phyloP scores from a whole-genome alignment of 1,140 invertebrate species.

The Anastatus disparis region DNA sequence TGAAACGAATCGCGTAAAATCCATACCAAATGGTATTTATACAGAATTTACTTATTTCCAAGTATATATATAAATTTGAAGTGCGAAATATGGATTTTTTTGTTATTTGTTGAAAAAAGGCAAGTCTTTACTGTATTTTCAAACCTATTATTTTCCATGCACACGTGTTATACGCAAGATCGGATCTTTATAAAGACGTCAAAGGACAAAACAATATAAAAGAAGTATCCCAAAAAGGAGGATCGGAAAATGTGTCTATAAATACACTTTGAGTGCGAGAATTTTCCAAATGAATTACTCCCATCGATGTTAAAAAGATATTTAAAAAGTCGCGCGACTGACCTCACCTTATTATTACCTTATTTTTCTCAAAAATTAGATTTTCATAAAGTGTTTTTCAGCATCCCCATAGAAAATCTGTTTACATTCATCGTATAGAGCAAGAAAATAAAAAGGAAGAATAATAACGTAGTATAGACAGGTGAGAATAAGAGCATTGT shows the following conservation, averaged over 20 bases:
- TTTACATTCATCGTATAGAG: conserved; percentile 54
- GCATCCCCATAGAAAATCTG: conserved; percentile 60
- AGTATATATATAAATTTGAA: neutral
- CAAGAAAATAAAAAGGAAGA: conserved; percentile 4
- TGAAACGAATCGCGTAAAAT: neutral
- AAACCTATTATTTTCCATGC: too few species aligned
- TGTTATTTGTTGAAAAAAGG: too few species aligned
- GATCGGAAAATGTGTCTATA: neutral
- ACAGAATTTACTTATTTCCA: neutral
- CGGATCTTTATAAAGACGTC: neutral
- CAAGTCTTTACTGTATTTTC: too few species aligned
- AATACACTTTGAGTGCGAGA: conserved; percentile 5
- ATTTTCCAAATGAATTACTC: conserved; percentile 57
- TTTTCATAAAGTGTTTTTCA: conserved; percentile 56
- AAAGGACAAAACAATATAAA: neutral
- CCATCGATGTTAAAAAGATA: conserved; percentile 40
- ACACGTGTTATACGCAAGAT: too few species aligned
- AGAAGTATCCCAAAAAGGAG: neutral
- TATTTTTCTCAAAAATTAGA: conserved; percentile 58
- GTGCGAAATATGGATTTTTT: too few species aligned
- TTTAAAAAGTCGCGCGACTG: conserved; percentile 29
- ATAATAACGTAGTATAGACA: too few species aligned
- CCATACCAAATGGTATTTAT: neutral
- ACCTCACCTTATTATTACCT: neutral
- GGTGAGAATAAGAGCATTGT: too few species aligned